Evolutionary conservation across 2,888 invertebrate species (phyloP), one percentile per base, ranked within the genome.

Genomic region (Tanytarsus gracilentus): DNA sequence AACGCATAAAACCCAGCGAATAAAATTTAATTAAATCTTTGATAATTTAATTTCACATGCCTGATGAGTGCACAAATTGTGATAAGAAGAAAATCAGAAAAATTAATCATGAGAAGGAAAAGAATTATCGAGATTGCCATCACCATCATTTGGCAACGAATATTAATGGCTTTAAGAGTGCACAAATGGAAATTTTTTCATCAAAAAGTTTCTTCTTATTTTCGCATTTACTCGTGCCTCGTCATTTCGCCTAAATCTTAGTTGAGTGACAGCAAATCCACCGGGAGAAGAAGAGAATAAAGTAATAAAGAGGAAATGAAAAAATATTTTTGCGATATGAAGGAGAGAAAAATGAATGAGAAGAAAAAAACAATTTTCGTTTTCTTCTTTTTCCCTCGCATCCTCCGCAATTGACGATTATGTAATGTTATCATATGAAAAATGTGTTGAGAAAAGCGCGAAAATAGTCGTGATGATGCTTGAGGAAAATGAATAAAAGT

Each of bases 81-180:
- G 36, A 36, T n/a, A 36, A 36, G 16, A 16, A 36, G 16, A 36
- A 36, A 36, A 14, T 36, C 23, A 40, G 23, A 40, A 55, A 40
- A 33, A 55, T 55, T 55, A 55, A 55, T 55, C 55, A 40, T 27
- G 39, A 39, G 55, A 55, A 39, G 55, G 39, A 55, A 55, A 39
- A 40, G 55, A 55, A 55, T 55, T 55, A 55, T 55, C 55, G 33
- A 55, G 39, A 55, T 55, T 55, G 40, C 55, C 33, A 55, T 39
- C 53, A 53, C 36, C 23, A 21, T 8, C 27, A 16, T 21, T 14
- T 51, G 51, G 23, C 9, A 23, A n/a, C 14, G 55, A 55, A 25
- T 55, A 55, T 55, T 55, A 55, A 55, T 55, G 21, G 55, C 26
- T 36, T 36, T 2, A 36, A 36, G 36, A 16, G 14, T 36, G 26